Evolutionary conservation across 2,797 vertebrate genomes (phyloP).

Genomic region (Linurgus olivaceus): DNA sequence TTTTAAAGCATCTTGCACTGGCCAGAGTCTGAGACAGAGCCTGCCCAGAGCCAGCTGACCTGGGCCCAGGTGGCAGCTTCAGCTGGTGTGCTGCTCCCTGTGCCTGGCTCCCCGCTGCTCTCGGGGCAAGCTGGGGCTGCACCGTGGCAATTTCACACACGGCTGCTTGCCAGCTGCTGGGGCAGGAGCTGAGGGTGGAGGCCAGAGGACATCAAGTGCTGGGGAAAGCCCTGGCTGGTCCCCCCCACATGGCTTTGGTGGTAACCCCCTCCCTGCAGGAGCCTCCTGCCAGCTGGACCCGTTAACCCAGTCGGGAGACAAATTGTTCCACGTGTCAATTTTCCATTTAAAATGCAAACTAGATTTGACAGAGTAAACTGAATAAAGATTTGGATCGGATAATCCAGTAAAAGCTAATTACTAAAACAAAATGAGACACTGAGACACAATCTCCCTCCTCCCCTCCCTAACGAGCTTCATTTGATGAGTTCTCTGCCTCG

Average conservation of each 20-base stretch:
- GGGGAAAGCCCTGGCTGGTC: accelerated
- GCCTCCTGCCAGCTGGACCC: constrained; percentile 49
- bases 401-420: constrained; percentile 87
- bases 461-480: constrained; percentile 59
- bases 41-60: neutral
- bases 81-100: accelerated
- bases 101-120: neutral
- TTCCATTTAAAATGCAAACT: constrained; percentile 85
- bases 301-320: constrained; percentile 74
- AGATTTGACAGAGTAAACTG: constrained; percentile 83
- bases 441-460: constrained; percentile 57
- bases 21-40: accelerated
- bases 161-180: neutral
- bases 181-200: neutral
- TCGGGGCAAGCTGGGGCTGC: neutral
- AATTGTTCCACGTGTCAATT: constrained; percentile 80
- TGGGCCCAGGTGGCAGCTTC: neutral
- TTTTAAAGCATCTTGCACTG: neutral
- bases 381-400: constrained; percentile 80
- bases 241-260: neutral
- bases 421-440: constrained; percentile 77
- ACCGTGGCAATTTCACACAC: neutral
- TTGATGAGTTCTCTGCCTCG: constrained; percentile 72
- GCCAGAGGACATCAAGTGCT: neutral
- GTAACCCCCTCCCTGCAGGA: neutral